Evolutionary conservation across 1,140 invertebrate genomes (phyloP).

Genomic region (Psilanteris sp.): DNA sequence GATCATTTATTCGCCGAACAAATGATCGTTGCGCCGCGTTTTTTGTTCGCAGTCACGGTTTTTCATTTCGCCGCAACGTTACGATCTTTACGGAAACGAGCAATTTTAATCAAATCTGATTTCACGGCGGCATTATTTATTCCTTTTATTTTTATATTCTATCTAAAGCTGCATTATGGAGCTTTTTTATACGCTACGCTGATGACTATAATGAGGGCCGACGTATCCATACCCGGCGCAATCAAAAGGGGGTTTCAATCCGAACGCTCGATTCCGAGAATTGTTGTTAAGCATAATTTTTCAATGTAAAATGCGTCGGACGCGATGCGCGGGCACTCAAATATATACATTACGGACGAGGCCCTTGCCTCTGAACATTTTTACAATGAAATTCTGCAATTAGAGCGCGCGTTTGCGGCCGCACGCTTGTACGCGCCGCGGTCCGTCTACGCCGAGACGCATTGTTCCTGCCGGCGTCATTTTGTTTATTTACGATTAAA

Average conservation of each 20-base stretch:
- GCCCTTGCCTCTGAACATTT: no score
- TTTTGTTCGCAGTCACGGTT: slow-evolving; percentile 1
- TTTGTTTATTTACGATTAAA: no score
- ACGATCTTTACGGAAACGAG: slow-evolving; percentile 48
- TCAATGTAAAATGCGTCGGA: slow-evolving; percentile 13
- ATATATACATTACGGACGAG: background rate
- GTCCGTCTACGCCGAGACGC: no score
- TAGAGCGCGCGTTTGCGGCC: no score
- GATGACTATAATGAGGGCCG: slow-evolving; percentile 68
- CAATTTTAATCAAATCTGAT: slow-evolving; percentile 61
- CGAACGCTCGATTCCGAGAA: slow-evolving; percentile 37
- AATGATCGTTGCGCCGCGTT: no score
- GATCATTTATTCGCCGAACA: no score
- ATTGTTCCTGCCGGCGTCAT: no score
- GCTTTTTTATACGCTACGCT: slow-evolving; percentile 68
- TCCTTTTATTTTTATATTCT: slow-evolving; percentile 51
- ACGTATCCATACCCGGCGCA: slow-evolving; percentile 51
- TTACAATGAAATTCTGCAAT: no score
- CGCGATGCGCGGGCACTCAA: background rate
- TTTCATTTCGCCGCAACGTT: slow-evolving; percentile 2
- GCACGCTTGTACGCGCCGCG: no score
- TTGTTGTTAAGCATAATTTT: slow-evolving; percentile 44
- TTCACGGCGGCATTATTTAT: slow-evolving; percentile 52
- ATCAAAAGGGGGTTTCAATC: slow-evolving; percentile 53
- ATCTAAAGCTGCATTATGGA: slow-evolving; percentile 56